phyloP scores from a whole-genome alignment of 2,888 invertebrate genomes.

The Cheilosia variabilis region DNA sequence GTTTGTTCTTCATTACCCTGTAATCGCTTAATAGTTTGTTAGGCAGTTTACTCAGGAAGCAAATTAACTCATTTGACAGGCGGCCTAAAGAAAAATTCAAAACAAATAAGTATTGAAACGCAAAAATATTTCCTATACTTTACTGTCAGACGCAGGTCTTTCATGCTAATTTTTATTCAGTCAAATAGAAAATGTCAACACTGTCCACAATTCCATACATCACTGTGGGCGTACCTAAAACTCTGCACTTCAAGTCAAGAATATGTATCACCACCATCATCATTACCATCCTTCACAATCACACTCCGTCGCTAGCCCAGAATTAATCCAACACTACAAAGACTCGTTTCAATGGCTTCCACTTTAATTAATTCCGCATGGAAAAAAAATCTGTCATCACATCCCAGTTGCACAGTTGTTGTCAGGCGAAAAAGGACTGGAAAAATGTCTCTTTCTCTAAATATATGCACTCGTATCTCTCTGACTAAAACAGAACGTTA shows the following conservation, averaged over 20 bases:
- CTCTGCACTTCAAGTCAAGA: neutral
- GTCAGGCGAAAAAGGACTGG: slow-evolving; percentile 49
- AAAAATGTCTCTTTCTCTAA: neutral
- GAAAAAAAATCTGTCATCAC: slow-evolving; percentile 46
- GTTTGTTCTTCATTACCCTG: too few relatives aligned
- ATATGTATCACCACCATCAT: neutral
- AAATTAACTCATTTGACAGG: too few relatives aligned
- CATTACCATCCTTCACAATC: neutral
- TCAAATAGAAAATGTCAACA: neutral
- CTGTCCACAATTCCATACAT: neutral
- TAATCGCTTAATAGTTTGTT: too few relatives aligned
- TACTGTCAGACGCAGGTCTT: too few relatives aligned
- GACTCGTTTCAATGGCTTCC: slow-evolving; percentile 60
- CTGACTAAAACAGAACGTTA: slow-evolving; percentile 16
- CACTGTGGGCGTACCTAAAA: neutral
- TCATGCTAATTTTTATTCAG: neutral
- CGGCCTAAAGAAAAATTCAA: too few relatives aligned
- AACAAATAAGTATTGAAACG: too few relatives aligned
- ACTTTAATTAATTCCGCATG: slow-evolving; percentile 69
- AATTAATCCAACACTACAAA: slow-evolving; percentile 26
- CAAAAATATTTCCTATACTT: too few relatives aligned
- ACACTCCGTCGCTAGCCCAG: neutral
- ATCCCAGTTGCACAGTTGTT: slow-evolving; percentile 2
- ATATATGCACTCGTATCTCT: slow-evolving; percentile 1
- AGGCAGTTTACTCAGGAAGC: too few relatives aligned